Conservation (phyloP, 2,888 invertebrate species). For the Micropterix aruncella region DNA sequence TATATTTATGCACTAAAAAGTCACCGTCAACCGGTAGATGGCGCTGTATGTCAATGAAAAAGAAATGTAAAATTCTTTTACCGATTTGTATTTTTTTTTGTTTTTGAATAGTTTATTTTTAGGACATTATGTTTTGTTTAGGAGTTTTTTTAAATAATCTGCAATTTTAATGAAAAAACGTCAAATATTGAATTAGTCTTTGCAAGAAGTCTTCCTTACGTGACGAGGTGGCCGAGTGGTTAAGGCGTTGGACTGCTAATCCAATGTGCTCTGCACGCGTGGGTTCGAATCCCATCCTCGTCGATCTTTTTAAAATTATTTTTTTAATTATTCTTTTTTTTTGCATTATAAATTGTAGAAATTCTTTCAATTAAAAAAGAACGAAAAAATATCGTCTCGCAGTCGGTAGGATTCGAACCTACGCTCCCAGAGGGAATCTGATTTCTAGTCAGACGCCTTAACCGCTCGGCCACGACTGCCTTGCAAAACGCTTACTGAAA, state of each 20-base stretch:
- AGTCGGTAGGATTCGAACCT: slow-evolving; percentile 84
- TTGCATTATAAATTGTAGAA: neutral
- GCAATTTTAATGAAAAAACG: too few relatives aligned
- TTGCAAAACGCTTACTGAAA: neutral
- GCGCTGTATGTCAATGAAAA: too few relatives aligned
- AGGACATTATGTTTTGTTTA: too few relatives aligned
- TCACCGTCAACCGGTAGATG: too few relatives aligned
- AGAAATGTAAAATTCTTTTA: too few relatives aligned
- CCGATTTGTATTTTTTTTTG: too few relatives aligned
- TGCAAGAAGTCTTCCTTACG: too few relatives aligned
- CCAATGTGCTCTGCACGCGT: slow-evolving; percentile 23
- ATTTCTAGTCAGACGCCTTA: slow-evolving; percentile 84
- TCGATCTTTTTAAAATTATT: slow-evolving; percentile 10
- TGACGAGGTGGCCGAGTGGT: slow-evolving; percentile 44
- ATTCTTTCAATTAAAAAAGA: neutral
- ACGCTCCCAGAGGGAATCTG: slow-evolving; percentile 85
- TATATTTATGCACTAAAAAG: slow-evolving; percentile 2
- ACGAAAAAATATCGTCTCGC: slow-evolving; percentile 25
- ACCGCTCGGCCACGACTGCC: slow-evolving; percentile 78
- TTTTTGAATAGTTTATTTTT: too few relatives aligned
- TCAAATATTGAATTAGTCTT: too few relatives aligned
- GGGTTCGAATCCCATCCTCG: slow-evolving; percentile 18
- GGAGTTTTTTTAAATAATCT: too few relatives aligned
- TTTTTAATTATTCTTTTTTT: slow-evolving; percentile 3
- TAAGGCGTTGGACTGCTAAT: slow-evolving; percentile 41